Evolutionary conservation across 2,888 invertebrate genomes (phyloP), one percentile per base, ranked within the genome.

Genomic region (Platycheirus rosarum): DNA sequence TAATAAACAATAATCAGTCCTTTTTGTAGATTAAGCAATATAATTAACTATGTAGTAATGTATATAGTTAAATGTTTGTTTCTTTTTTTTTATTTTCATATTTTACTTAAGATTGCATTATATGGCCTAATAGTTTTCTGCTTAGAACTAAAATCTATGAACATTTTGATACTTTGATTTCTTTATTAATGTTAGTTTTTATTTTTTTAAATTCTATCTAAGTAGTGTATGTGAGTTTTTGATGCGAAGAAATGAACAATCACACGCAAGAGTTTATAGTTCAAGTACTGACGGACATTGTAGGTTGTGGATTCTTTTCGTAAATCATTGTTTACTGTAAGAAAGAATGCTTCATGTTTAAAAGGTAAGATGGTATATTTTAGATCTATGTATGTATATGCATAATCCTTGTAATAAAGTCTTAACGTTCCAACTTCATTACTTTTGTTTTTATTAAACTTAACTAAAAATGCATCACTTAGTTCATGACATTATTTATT

Each of bases 1-100:
- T 74, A 60, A 74, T 84, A 78, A 84, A 78, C 63, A 84, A 78
- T 84, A 84, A 78, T 84, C 84, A 84, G 84, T 84, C 84, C 46
- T 84, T 82, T 77, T 76, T 32, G 53, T 77, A 82, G 82, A 82
- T 77, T 77, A 82, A 82, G 82, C 82, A 82, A 82, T 82, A 60
- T 60, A 82, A 77, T 77, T 82, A 71, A 77, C 82, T 80, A 75
- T 65, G 26, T 63, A 68, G 35, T 77, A 71, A 40, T 82, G 49
- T 55, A 29, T 65, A 75, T 71, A 48, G 48, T 76, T 76, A 57
- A 29, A 70, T 63, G 44, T 73, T 44, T 53, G 29, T 66, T 32
- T 18, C 60, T 40, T 26, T 46, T 26, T 55, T 37, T 29, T 46
- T 35, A 9, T 16, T 14, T 35, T 37, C 23, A 29, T 44, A 9